Percentiles rank a stretch among this genome's conserved stretches.
Conservation (phyloP, 2,113 vertebrate genomes). For the Thalassarche chlororhynchos region DNA sequence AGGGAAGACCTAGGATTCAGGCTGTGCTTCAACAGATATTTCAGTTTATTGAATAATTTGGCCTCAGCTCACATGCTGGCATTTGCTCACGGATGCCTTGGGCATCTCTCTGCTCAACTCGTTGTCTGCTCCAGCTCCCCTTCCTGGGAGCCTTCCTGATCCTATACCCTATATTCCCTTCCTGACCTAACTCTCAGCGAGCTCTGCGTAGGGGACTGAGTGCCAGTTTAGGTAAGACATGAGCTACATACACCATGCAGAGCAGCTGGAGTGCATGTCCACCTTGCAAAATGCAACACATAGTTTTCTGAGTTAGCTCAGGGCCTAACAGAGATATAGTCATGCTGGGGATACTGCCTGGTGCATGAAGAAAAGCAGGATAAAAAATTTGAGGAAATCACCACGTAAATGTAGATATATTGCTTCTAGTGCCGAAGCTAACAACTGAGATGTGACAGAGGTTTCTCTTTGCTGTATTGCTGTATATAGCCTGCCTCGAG, state of each 20-base stretch:
- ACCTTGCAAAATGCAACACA: not conserved
- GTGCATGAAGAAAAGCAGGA: not conserved
- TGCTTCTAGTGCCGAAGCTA: not conserved
- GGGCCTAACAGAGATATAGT: not conserved
- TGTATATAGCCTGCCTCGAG: not conserved
- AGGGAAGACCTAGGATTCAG: not conserved
- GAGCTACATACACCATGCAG: accelerated
- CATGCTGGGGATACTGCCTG: accelerated
- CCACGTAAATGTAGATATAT: not conserved
- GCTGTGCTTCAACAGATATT: not conserved
- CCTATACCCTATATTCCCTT: not conserved
- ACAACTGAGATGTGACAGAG: not conserved
- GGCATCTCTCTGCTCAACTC: not conserved
- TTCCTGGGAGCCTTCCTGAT: not conserved
- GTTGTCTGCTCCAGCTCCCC: accelerated
- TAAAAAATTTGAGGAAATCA: not conserved
- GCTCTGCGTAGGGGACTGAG: not conserved
- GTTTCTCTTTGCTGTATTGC: not conserved
- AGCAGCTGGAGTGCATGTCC: not conserved
- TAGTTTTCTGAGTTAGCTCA: not conserved
- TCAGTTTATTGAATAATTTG: not conserved
- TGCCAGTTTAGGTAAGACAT: not conserved
- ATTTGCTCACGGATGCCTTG: not conserved
- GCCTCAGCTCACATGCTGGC: not conserved
- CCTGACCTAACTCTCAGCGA: not conserved